phyloP scores from a whole-genome alignment of 2,888 invertebrate genomes.

The Chydorus sphaericus region DNA sequence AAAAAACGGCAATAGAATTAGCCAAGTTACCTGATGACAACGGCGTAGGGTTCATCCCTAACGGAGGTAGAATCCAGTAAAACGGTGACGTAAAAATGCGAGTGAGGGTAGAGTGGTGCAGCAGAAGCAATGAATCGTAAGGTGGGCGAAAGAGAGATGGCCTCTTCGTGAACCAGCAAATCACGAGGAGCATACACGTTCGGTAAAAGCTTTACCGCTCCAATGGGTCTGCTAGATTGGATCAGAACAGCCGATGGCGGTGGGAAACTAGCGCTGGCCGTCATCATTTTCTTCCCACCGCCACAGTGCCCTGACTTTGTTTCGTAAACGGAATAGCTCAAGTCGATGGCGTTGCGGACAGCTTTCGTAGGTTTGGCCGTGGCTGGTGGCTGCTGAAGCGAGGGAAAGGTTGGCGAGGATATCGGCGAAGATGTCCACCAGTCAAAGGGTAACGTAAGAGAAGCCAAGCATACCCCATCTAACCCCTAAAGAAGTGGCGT shows the following conservation, averaged over 20 bases:
- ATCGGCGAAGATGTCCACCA: slow-evolving; percentile 67
- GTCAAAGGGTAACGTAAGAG: slow-evolving; percentile 68
- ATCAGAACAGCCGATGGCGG: slow-evolving; percentile 5
- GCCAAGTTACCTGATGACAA: slow-evolving; percentile 15
- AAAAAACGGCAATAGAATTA: too few species aligned
- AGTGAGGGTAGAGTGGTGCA: slow-evolving; percentile 66
- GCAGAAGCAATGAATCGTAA: slow-evolving; percentile 12
- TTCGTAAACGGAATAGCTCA: slow-evolving; percentile 16
- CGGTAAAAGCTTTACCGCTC: neutral
- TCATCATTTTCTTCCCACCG: neutral
- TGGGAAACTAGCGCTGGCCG: slow-evolving; percentile 6
- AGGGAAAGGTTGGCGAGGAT: slow-evolving; percentile 14
- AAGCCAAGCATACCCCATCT: slow-evolving; percentile 82
- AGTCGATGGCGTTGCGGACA: slow-evolving; percentile 22
- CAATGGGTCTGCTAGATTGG: neutral
- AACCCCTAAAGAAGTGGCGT: too few species aligned
- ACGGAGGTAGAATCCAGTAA: slow-evolving; percentile 42
- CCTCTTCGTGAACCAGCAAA: slow-evolving; percentile 4
- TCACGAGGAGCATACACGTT: slow-evolving; percentile 8
- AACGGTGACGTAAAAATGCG: slow-evolving; percentile 77
- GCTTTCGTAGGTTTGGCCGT: slow-evolving; percentile 26
- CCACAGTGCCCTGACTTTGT: slow-evolving; percentile 8
- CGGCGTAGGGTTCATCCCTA: slow-evolving; percentile 10
- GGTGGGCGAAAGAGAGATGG: neutral
- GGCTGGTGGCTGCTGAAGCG: slow-evolving; percentile 26